Conservation (phyloP, 2,888 invertebrate genomes). For the Trissonchulus latispiculum region DNA sequence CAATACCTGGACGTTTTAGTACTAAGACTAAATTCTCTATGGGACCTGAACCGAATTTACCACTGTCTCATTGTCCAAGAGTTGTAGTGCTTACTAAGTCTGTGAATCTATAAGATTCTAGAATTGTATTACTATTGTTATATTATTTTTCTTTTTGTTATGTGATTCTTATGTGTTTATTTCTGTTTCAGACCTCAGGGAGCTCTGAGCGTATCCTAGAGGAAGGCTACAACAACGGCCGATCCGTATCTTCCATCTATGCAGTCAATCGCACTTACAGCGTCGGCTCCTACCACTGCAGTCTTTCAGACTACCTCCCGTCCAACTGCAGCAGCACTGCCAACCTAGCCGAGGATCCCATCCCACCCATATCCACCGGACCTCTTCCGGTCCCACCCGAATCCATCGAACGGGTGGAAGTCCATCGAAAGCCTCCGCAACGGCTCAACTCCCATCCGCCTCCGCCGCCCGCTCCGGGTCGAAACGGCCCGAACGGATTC, state of each 20-base stretch:
- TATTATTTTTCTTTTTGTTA: too few species aligned
- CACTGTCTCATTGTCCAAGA: too few species aligned
- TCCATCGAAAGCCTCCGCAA: background rate
- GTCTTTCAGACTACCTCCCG: constrained; percentile 9
- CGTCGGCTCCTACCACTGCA: constrained; percentile 7
- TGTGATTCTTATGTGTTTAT: too few species aligned
- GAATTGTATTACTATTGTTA: too few species aligned
- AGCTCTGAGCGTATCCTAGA: background rate
- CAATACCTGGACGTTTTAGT: too few species aligned
- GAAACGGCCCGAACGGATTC: background rate
- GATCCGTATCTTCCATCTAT: background rate
- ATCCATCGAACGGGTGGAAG: background rate
- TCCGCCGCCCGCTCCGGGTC: background rate
- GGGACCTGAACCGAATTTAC: too few species aligned
- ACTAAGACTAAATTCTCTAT: too few species aligned
- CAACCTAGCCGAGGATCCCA: background rate
- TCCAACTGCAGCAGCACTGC: constrained; percentile 2
- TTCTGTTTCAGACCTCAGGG: background rate
- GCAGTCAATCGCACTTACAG: background rate
- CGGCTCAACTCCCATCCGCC: too few species aligned
- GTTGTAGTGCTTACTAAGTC: too few species aligned
- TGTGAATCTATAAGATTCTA: too few species aligned
- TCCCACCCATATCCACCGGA: background rate
- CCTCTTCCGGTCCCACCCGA: background rate
- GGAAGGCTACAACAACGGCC: background rate